Evolutionary conservation across 2,113 vertebrate species (phyloP), one percentile per base, ranked within the genome.

Genomic region (Oostethus manadensis): DNA sequence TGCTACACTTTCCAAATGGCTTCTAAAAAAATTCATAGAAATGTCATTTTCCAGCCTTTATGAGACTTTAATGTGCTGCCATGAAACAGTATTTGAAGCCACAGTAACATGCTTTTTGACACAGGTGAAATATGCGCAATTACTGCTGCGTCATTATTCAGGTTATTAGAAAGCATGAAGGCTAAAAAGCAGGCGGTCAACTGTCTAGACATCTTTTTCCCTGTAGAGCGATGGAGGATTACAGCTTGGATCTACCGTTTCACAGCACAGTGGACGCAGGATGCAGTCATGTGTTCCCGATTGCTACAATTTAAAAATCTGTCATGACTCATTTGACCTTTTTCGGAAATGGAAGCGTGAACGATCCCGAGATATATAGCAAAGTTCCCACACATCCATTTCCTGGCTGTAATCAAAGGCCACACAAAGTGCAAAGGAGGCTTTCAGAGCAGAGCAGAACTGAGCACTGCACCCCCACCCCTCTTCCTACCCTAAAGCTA

Each of bases 381-480:
- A 54, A 57, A 60, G 48, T 43, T 67, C 51, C 43, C 26, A 54
- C 48, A 67, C 40, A 17, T 60, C 26, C 9, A 6, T 56, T 58
- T 55, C 56, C 35, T 48, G 66, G 46, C 40, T 51, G 67, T 58
- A 66, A 78, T 79, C 62, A 74, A 76, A 78, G 76, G 59, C 61
- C 61, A 60, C 64, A 9, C 61, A 60, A 73, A 72, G 54, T 66
- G 60, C 60, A 40, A 51, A 51, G 33, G 67, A 70, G 66, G 45
- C 46, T 77, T 64, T 68, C 29, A 54, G 57, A 77, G 67, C 69
- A 33, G 57, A 57, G 66, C 60, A 56, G 0, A 35, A 15, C 48
- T 43, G 17, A 21, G 1, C 53, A 3, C 23, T 17, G 3, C 11
- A 13, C 33, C n/a, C 29, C 8, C 29, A 4, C 18, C 9, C 43